Evolutionary conservation across 2,888 invertebrate genomes (phyloP), one percentile per base, ranked within the genome.

Genomic region (Apotomis betuletana): DNA sequence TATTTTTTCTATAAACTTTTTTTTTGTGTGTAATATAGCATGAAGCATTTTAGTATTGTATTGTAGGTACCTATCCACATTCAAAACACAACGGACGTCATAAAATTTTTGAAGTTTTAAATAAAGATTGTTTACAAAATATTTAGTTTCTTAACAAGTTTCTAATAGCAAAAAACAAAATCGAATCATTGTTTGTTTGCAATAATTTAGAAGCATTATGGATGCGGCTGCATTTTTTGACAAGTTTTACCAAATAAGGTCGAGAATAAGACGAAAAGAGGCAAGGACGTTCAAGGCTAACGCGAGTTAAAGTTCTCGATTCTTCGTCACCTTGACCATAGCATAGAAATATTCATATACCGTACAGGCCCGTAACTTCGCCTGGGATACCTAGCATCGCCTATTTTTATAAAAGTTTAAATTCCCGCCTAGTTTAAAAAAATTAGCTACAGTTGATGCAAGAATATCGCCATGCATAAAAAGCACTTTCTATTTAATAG

Each of bases 241-340:
- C 58, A 36, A 57, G 58, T 63, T 44, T 46, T 52, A 12, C n/a
- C 49, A 49, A 59, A 59, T 68, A 57, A 68, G 72, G 68, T 72
- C 68, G 46, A 27, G 27, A 27, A 27, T 27, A 27, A 27, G 27
- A 63, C 58, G 41, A 52, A 68, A 61, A n/a, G 38, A 49, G 13
- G 36, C 68, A 72, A 72, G 67, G 68, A 72, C 68, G 67, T 54
- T 58, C 68, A 63, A 72, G 67, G 68, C 68, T 46, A 57, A 54
- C 36, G 67, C 27, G 13, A 38, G 61, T n/a, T 55, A 55, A 58
- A 65, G 55, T 54, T 71, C 41, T 57, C 49, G 57, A 57, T 46
- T 49, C 46, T 44, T 59, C 12, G 41, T 49, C 55, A 27, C 55
- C 55, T 55, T 15, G 57, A 61, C 68, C 36, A 8, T 12, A 57